Conservation (phyloP, 2,797 vertebrate genomes). For the Liasis olivaceus region DNA sequence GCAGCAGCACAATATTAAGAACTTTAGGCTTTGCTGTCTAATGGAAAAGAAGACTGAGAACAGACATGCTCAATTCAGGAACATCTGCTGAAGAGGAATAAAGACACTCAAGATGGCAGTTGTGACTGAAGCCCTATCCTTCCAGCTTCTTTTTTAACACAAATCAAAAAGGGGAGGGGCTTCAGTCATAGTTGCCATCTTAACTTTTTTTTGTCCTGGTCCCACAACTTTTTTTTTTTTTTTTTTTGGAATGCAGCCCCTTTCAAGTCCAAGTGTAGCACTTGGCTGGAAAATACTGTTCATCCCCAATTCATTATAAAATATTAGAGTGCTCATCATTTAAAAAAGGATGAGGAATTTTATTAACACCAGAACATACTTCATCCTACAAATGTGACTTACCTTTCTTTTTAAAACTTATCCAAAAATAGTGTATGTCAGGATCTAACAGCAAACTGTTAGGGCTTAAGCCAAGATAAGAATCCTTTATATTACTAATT, state of each 20-base stretch:
- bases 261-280: not conserved
- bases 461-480: conserved; percentile 18
- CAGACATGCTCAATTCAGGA: not conserved
- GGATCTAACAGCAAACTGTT: conserved; percentile 14
- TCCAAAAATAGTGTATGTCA: not conserved
- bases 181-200: not conserved
- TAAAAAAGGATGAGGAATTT: not conserved
- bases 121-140: not conserved
- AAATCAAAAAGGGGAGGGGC: not conserved
- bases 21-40: not conserved
- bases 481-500: conserved; percentile 22
- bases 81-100: not conserved
- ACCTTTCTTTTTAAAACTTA: conserved; percentile 18
- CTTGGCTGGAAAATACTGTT: not conserved
- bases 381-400: not conserved
- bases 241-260: not conserved
- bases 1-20: not conserved
- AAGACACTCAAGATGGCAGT: not conserved
- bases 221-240: no score
- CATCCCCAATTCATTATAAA: not conserved
- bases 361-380: not conserved
- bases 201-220: not conserved
- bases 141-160: not conserved
- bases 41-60: not conserved
- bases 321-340: not conserved